Conservation (phyloP, 2,888 invertebrate species). For the Dastarcus helophoroides region DNA sequence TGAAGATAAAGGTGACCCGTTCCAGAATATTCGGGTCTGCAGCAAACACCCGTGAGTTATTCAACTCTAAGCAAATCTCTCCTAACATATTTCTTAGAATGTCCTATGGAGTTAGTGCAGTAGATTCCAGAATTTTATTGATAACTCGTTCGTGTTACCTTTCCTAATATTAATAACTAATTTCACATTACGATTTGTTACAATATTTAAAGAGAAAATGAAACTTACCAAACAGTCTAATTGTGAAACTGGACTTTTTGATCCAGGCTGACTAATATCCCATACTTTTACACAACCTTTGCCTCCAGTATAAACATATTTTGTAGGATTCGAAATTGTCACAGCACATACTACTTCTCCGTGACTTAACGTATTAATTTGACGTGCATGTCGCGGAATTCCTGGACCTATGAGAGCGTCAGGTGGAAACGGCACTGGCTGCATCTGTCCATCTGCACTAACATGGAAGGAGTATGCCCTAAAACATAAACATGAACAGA, state of each 20-base stretch:
- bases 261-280: conserved; percentile 65
- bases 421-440: conserved; percentile 88
- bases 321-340: conserved; percentile 75
- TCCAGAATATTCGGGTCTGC: no score
- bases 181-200: no score
- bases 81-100: no score
- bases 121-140: no score
- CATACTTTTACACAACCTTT: conserved; percentile 90
- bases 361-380: conserved; percentile 82
- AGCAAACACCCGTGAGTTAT: no score
- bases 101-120: no score
- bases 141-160: no score
- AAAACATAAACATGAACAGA: conserved; percentile 28
- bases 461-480: conserved; percentile 93
- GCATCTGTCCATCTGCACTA: conserved; percentile 74
- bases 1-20: no score
- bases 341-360: conserved; percentile 98
- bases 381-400: conserved; percentile 82
- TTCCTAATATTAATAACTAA: no score
- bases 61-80: no score
- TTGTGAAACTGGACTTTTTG: conserved; percentile 70
- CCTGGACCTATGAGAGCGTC: conserved; percentile 90
- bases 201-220: conserved; percentile 1
- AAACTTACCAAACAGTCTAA: conserved; percentile 66
- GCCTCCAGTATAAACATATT: conserved; percentile 95